These are phyloP conservation scores for Prietella phreatophila DNA, from an alignment of 2,113 vertebrate species.

Conservation along the genomic window DNA sequence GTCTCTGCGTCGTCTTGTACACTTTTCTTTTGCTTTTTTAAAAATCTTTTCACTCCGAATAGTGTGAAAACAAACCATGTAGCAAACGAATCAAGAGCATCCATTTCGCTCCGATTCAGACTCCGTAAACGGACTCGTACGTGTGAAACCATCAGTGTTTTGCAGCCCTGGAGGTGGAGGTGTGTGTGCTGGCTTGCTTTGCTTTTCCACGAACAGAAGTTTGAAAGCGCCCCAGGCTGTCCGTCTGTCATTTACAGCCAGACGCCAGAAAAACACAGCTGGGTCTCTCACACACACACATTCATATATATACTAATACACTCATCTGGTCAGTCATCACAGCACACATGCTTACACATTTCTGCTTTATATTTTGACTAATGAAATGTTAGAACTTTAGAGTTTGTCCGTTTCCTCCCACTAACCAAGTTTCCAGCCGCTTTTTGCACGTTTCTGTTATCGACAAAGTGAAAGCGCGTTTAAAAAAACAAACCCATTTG, in stretches of 20 bases:
- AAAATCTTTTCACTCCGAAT: too few species aligned
- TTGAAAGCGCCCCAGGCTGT: background rate
- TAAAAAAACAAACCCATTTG: too few species aligned
- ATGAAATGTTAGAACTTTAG: background rate
- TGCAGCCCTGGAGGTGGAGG: background rate
- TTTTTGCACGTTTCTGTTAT: too few species aligned
- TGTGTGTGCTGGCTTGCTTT: background rate
- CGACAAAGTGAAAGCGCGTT: too few species aligned
- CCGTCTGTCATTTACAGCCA: background rate
- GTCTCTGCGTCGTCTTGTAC: too few species aligned
- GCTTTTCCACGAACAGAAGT: background rate
- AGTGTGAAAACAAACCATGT: too few species aligned
- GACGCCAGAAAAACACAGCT: conserved; percentile 7
- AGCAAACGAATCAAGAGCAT: background rate
- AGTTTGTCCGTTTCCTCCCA: background rate
- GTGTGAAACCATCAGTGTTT: background rate
- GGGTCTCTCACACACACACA: background rate
- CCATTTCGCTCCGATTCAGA: background rate
- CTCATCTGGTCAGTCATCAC: background rate
- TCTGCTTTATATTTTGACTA: background rate
- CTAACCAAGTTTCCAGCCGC: background rate
- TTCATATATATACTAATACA: background rate
- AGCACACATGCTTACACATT: background rate
- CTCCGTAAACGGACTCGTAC: background rate
- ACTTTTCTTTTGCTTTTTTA: too few species aligned